phyloP scores from a whole-genome alignment of 2,797 vertebrate species.

The Sternotherus odoratus region DNA sequence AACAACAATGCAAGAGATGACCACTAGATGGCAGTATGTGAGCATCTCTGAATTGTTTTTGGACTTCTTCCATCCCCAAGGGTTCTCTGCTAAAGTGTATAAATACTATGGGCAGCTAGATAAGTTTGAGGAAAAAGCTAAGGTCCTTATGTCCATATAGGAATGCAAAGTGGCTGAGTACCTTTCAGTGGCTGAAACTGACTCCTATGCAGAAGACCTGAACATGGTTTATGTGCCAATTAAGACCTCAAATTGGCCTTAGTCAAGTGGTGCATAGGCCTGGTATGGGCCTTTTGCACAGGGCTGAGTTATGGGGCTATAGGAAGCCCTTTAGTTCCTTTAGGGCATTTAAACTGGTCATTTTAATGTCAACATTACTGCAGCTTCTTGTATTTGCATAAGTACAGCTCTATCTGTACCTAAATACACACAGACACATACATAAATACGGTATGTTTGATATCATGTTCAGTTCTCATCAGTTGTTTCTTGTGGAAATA shows the following conservation, averaged over 20 bases:
- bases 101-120: not conserved
- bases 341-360: not conserved
- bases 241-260: not conserved
- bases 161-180: not conserved
- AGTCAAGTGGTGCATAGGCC: not conserved
- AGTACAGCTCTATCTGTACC: not conserved
- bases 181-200: not conserved
- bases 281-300: not conserved
- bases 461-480: not conserved
- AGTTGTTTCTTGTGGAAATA: not conserved
- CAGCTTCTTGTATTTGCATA: not conserved
- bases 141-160: not conserved
- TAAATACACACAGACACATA: not conserved
- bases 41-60: not conserved
- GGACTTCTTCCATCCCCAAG: not conserved
- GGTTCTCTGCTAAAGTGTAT: not conserved
- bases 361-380: not conserved
- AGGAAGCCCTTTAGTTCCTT: not conserved
- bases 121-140: not conserved
- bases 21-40: constrained; percentile 51
- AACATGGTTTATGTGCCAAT: not conserved
- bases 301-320: not conserved
- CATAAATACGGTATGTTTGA: not conserved
- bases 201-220: not conserved
- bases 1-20: not conserved